A percentile compares a stretch with the other conserved stretches of the same genome.
Conservation (phyloP, 2,888 invertebrate species). For the Caradrina clavipalpis region DNA sequence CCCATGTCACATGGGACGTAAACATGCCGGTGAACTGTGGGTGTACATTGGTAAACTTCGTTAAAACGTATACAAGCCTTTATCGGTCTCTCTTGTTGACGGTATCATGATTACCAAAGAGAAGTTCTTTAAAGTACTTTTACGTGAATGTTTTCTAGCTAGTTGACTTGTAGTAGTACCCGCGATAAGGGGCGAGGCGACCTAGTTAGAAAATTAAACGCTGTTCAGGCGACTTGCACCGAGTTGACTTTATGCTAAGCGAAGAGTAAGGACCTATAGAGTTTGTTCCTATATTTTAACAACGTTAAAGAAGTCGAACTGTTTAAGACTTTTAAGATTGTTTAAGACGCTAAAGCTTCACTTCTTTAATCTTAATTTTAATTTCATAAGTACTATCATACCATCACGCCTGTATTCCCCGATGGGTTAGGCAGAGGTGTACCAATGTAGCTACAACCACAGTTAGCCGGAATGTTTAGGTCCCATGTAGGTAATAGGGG, state of each 20-base stretch:
- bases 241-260: slow-evolving; percentile 39
- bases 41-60: no score
- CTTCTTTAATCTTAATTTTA: no score
- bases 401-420: no score
- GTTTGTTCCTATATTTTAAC: slow-evolving; percentile 30
- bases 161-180: neutral
- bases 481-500: no score
- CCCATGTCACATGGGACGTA: no score
- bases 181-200: neutral
- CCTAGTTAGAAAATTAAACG: slow-evolving; percentile 46
- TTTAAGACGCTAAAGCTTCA: no score
- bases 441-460: no score
- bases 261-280: slow-evolving; percentile 9
- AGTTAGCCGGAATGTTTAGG: no score
- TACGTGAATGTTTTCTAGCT: slow-evolving; percentile 5
- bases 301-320: neutral
- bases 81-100: neutral
- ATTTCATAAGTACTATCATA: no score
- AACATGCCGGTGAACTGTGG: no score
- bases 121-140: neutral
- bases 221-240: slow-evolving; percentile 16
- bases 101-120: neutral
- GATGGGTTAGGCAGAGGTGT: no score
- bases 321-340: neutral
- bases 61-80: no score